Base-by-base conservation (phyloP, 2,888 invertebrate genomes). In the Himalopsyche japonica region DNA sequence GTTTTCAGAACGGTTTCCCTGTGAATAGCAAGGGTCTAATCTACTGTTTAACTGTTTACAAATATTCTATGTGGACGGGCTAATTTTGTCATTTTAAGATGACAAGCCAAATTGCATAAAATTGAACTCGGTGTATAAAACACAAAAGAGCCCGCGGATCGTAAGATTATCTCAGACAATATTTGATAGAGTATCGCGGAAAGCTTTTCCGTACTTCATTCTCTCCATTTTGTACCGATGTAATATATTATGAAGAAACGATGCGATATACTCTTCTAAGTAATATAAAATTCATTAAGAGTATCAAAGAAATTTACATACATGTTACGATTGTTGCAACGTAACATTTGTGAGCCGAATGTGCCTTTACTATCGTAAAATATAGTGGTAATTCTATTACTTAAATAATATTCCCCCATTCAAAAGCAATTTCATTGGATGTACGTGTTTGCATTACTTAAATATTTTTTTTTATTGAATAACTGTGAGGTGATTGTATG, bases 301-400 rank as follows among this genome's bases (percentile, higher is more conserved):
- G 20, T 24, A 57, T 57, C 57, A 57, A 57, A 20, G 20, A 57
- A 57, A 20, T n/a, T 57, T 57, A 57, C 43, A 43, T 43, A 43
- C 57, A 3, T 57, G 57, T 57, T 57, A 57, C 57, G 24, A 20
- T 20, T 8, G 57, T 57, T 57, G 57, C 57, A 24, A 57, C 57
- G 76, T 83, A 77, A 83, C 80, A 83, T 77, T 80, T 83, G 80
- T 81, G 80, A 84, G 79, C 84, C 84, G 49, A 81, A 84, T 81
- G 84, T 84, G 84, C 84, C 84, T 84, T 84, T 77, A 84, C 81
- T 79, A 64, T 43, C 77, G 84, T 84, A 79, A 81, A 64, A 81
- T 84, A 81, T 81, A 49, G 34, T 34, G 15, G 64, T 81, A 20
- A 57, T 20, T 57, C 30, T 49, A 80, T 24, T 79, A 79, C 43